Evolutionary conservation across 2,888 invertebrate species (phyloP).

Genomic region (Beris chalybata): DNA sequence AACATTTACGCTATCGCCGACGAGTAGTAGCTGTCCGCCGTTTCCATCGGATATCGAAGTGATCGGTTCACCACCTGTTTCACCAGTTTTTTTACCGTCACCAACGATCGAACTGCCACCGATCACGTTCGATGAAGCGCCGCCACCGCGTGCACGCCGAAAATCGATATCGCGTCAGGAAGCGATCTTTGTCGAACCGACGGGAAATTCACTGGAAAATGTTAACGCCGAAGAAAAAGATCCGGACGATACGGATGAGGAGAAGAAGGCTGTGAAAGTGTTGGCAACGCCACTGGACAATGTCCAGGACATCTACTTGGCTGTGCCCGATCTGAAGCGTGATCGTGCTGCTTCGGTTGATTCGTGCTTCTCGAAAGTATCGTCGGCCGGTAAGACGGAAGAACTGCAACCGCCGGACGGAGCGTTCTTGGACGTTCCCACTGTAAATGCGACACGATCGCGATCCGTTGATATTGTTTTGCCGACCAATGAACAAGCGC

Average conservation of each 20-base stretch:
- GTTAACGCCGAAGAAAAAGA: conserved; percentile 57
- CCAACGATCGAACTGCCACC: conserved; percentile 64
- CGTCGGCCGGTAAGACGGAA: conserved; percentile 71
- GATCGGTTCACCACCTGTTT: conserved; percentile 51
- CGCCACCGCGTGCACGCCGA: conserved; percentile 60
- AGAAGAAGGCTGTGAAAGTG: conserved; percentile 23
- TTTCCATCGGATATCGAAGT: conserved; percentile 51
- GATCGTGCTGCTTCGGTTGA: conserved; percentile 88
- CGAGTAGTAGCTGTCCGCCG: conserved; percentile 55
- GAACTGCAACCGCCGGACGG: conserved; percentile 67
- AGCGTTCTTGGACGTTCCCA: conserved; percentile 69
- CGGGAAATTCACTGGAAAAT: conserved; percentile 71
- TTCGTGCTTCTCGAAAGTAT: conserved; percentile 79
- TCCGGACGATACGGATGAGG: conserved; percentile 46
- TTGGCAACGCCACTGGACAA: conserved; percentile 44
- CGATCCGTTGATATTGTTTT: conserved; percentile 86
- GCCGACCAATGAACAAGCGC: conserved; percentile 81
- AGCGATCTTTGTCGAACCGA: conserved; percentile 77
- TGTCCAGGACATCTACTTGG: conserved; percentile 74
- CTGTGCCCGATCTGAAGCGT: conserved; percentile 80
- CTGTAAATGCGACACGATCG: conserved; percentile 71
- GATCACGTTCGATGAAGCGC: conserved; percentile 55
- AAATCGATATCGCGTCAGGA: conserved; percentile 81
- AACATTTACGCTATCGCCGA: conserved; percentile 66
- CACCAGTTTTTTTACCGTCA: conserved; percentile 57